Percentiles rank a stretch among this genome's conserved stretches.
Conservation (phyloP, 1,140 invertebrate species). For the Drosophila chauvacae region DNA sequence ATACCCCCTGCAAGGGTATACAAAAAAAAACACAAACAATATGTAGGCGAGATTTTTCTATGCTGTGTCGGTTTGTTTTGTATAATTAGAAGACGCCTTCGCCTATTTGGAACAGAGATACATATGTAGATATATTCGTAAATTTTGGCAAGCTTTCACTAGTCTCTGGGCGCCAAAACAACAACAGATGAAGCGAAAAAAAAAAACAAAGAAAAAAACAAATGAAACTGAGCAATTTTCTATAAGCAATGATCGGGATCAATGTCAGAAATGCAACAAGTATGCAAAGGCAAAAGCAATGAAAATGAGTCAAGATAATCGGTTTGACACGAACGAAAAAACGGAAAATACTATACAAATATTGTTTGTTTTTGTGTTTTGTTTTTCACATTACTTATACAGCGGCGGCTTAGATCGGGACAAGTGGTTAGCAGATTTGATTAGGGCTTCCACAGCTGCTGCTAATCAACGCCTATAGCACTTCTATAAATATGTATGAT, state of each 20-base stretch:
- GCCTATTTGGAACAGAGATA: conserved; percentile 15
- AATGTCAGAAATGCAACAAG: conserved; percentile 69
- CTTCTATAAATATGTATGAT: conserved; percentile 10
- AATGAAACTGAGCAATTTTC: conserved; percentile 14
- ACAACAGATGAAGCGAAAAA: conserved; percentile 23
- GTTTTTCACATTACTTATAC: neutral
- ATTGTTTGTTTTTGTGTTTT: neutral
- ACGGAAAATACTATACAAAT: conserved; percentile 3
- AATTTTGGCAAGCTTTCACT: conserved; percentile 67
- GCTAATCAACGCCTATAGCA: conserved; percentile 10
- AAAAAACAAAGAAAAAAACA: conserved; percentile 33
- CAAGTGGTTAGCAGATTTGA: conserved; percentile 14
- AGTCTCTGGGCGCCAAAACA: conserved; percentile 23
- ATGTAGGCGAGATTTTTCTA: conserved; percentile 12
- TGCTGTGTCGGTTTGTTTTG: conserved; percentile 19
- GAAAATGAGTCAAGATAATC: conserved; percentile 28
- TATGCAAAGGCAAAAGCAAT: conserved; percentile 29
- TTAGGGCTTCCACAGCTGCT: conserved; percentile 4
- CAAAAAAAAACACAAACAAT: conserved; percentile 1
- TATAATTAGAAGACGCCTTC: conserved; percentile 26
- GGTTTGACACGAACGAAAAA: conserved; percentile 8
- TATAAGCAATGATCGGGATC: conserved; percentile 51
- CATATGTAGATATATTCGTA: conserved; percentile 16
- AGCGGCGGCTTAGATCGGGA: neutral
- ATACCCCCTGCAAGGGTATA: neutral